phyloP scores from a whole-genome alignment of 2,888 invertebrate genomes.

The Anorthoa munda region DNA sequence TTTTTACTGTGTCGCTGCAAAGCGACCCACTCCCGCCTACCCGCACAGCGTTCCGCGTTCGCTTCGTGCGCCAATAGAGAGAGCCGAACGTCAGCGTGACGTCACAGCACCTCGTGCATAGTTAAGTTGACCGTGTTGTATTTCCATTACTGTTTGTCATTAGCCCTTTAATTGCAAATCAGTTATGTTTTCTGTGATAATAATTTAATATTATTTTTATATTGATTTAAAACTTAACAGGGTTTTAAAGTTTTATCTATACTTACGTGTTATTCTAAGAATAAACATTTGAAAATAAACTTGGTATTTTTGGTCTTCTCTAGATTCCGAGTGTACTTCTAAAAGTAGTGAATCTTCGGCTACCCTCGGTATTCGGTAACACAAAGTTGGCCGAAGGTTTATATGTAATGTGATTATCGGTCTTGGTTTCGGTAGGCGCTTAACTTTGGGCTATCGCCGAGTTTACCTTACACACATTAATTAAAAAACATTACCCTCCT shows the following conservation, averaged over 20 bases:
- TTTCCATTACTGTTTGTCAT: too few species aligned
- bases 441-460: not conserved
- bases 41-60: too few species aligned
- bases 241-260: conserved; percentile 11
- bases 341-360: not conserved
- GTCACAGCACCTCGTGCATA: too few species aligned
- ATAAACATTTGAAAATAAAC: conserved; percentile 11
- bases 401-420: too few species aligned
- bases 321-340: not conserved
- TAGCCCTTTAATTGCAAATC: not conserved
- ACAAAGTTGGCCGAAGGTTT: not conserved
- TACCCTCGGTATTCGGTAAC: not conserved
- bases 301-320: not conserved
- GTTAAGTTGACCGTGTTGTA: too few species aligned
- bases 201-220: not conserved
- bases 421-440: not conserved
- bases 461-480: too few species aligned
- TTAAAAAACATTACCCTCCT: too few species aligned
- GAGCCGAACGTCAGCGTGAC: too few species aligned
- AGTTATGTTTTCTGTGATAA: conserved; percentile 45
- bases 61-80: too few species aligned
- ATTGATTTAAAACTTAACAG: conserved; percentile 10
- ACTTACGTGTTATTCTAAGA: conserved; percentile 6
- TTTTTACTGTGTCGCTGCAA: too few species aligned
- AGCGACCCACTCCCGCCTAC: too few species aligned